Evolutionary conservation across 2,113 vertebrate genomes (phyloP).

Genomic region (Corynorhinus townsendii): DNA sequence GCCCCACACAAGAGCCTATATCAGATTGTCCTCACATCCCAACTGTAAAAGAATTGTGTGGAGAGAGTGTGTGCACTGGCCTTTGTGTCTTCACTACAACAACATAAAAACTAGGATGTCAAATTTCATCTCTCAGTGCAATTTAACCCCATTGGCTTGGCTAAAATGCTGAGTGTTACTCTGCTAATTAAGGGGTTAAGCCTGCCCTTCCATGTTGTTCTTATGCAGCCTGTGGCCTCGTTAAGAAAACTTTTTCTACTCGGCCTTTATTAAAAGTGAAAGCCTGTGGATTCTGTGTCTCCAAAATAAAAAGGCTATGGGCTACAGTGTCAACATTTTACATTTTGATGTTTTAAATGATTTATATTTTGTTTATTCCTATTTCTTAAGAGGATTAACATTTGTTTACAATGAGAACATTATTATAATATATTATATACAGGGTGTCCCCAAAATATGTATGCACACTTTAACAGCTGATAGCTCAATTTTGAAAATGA

Average conservation of each 20-base stretch:
- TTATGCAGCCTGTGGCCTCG: background rate
- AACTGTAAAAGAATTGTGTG: background rate
- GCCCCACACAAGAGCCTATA: background rate
- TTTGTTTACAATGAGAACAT: background rate
- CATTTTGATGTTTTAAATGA: background rate
- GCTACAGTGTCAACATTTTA: background rate
- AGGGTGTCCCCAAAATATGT: too few species aligned
- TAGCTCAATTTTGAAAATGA: too few species aligned
- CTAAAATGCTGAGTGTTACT: background rate
- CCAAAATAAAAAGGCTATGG: background rate
- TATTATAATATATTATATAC: too few species aligned
- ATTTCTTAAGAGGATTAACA: background rate
- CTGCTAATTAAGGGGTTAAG: background rate
- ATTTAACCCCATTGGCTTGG: background rate
- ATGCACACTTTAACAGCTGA: too few species aligned
- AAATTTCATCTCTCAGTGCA: background rate
- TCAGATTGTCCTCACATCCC: background rate
- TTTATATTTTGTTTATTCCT: background rate
- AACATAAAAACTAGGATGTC: background rate
- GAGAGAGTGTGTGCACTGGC: background rate
- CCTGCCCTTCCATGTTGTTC: background rate
- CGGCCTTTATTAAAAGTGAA: background rate
- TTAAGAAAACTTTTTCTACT: background rate
- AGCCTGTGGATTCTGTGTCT: accelerated
- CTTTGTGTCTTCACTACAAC: background rate